These are phyloP conservation scores for Esox masquinongy DNA, from an alignment of 2,797 vertebrate genomes.

Conservation along the genomic window DNA sequence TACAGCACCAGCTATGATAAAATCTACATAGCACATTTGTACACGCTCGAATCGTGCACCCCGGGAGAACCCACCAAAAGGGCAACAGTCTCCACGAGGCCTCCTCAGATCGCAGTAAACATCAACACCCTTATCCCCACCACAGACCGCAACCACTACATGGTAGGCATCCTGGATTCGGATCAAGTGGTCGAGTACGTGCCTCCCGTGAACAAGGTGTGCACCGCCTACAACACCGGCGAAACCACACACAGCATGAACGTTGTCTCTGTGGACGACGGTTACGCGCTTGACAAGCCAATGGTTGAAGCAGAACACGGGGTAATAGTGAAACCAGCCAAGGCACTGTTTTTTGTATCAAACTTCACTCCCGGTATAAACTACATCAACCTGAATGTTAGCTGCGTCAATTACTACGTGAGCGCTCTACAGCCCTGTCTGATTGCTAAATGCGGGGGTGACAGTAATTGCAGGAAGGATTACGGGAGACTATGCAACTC, in stretches of 20 bases:
- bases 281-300: not conserved
- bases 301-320: not conserved
- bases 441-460: slow-evolving; percentile 30
- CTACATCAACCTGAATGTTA: slow-evolving; percentile 33
- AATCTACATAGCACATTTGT: slow-evolving; percentile 14
- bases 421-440: slow-evolving; percentile 16
- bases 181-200: not conserved
- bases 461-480: slow-evolving; percentile 13
- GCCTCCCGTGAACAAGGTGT: slow-evolving; percentile 26
- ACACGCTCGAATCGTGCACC: slow-evolving; percentile 22
- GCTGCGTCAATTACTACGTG: slow-evolving; percentile 21
- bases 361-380: slow-evolving; percentile 35
- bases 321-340: slow-evolving; percentile 13
- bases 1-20: slow-evolving; percentile 35
- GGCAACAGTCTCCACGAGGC: accelerated
- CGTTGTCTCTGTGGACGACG: slow-evolving; percentile 11
- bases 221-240: not conserved
- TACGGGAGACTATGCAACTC: slow-evolving; percentile 33
- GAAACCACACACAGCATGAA: slow-evolving; percentile 1
- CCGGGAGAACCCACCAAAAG: not conserved
- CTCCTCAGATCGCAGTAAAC: slow-evolving; percentile 14
- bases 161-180: slow-evolving; percentile 17
- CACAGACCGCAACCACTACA: slow-evolving; percentile 11
- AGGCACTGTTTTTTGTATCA: not conserved
- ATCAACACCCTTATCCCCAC: slow-evolving; percentile 26